Percentiles rank a stretch among this genome's conserved stretches.
Evolutionary conservation across 1,140 invertebrate genomes (phyloP).

Genomic region (Bilobella aurantiaca): DNA sequence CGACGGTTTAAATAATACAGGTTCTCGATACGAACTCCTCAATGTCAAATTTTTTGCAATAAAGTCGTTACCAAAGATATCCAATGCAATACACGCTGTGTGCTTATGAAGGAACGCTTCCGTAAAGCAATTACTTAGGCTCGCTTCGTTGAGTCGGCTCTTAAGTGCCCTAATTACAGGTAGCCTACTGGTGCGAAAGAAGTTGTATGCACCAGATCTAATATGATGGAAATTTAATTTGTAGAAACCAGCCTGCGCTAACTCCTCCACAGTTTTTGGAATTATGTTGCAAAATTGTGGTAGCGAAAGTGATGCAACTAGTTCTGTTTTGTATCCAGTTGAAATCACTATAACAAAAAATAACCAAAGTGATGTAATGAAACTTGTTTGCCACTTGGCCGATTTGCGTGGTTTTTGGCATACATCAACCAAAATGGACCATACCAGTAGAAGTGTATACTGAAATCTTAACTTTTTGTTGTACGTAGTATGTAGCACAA

Average conservation of each 20-base stretch:
- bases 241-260: background rate
- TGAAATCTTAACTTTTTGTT: too few species aligned
- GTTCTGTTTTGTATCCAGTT: too few species aligned
- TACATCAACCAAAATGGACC: too few species aligned
- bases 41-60: background rate
- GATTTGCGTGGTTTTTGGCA: too few species aligned
- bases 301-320: background rate
- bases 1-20: background rate
- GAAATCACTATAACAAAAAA: too few species aligned
- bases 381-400: too few species aligned
- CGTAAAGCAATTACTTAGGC: background rate
- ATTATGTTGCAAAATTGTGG: background rate
- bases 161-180: background rate
- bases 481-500: too few species aligned
- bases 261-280: background rate
- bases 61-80: background rate
- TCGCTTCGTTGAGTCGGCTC: background rate
- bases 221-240: background rate
- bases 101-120: background rate
- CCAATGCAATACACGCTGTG: background rate
- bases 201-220: background rate
- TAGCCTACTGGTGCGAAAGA: background rate
- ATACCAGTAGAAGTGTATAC: too few species aligned
- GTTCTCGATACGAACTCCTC: background rate
- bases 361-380: too few species aligned